phyloP scores from a whole-genome alignment of 2,888 invertebrate species.

The Griposia aprilina region DNA sequence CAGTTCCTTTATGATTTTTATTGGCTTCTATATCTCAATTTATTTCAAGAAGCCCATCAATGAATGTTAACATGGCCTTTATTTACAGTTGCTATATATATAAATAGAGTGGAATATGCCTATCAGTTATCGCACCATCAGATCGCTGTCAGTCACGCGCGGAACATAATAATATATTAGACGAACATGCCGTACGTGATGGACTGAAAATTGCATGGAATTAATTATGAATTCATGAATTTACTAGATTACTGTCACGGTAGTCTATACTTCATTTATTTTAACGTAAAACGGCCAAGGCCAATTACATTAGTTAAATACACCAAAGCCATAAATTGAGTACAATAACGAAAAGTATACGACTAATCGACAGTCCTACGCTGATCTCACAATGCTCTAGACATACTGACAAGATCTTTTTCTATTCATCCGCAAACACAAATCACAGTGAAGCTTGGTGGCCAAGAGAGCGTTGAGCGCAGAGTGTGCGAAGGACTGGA shows the following conservation, averaged over 20 bases:
- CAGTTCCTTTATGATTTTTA: neutral
- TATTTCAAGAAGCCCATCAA: slow-evolving; percentile 9
- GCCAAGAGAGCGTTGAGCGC: no score
- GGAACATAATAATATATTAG: slow-evolving; percentile 12
- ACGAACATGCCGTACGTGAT: slow-evolving; percentile 32
- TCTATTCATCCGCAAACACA: no score
- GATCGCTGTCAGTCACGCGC: slow-evolving; percentile 42
- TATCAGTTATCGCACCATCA: slow-evolving; percentile 27
- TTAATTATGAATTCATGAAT: slow-evolving; percentile 8
- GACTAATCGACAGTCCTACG: no score
- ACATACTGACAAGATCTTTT: no score
- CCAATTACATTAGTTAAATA: no score
- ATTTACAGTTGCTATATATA: slow-evolving; percentile 10
- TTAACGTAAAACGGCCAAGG: no score
- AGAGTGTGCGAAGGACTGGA: no score
- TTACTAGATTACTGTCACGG: neutral
- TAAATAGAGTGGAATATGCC: slow-evolving; percentile 24
- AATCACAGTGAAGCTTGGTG: no score
- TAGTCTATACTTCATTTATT: neutral
- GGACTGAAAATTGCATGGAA: slow-evolving; percentile 12
- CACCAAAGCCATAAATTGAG: no score
- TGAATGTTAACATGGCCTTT: neutral
- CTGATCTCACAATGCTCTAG: no score
- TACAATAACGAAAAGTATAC: no score
- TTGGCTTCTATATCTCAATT: slow-evolving; percentile 2